Evolutionary conservation across 1,140 invertebrate species (phyloP), one percentile per base, ranked within the genome.

Genomic region (Lepidurus arcticus): DNA sequence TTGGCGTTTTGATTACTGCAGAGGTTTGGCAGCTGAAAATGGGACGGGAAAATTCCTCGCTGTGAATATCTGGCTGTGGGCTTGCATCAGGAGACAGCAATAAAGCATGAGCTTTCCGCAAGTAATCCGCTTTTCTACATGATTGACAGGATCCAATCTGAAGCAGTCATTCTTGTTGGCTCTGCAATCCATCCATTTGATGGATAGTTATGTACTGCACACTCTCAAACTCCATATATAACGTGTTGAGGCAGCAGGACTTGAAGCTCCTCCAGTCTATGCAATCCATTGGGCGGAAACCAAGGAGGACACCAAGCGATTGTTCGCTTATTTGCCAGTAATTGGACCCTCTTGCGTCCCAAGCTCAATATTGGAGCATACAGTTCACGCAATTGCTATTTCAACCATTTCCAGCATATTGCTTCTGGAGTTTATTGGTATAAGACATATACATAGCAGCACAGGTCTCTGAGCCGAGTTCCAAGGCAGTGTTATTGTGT

Each of bases 81-180:
- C 53, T 65, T 13, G 53, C 53, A 21, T 65, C 53, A 21, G 21
- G 53, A 7, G 16, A 16, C 16, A 65, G 53, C 21, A 65, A 65
- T 65, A 65, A 65, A 65, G 53, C 53, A 65, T 21, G 53, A 65
- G 53, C 53, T 65, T 65, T 65, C 53, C 53, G 53, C 53, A 65
- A 65, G 9, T 65, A 65, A 65, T 65, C 53, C 13, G 53, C 53
- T 65, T 65, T 65, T 16, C 53, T 65, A 65, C 53, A 65, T 65
- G 53, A 65, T 65, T 65, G 53, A 65, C 53, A 65, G 53, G 53
- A 65, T 65, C 53, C 53, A 65, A 65, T 65, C 53, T 65, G 53
- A 65, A 65, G 53, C 53, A 65, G 53, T 65, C 53, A 65, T 65
- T 65, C 53, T 65, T 65, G 53, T 65, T 65, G 53, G 53, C 13